Evolutionary conservation across 2,113 vertebrate species (phyloP).

Genomic region (Salvator merianae): DNA sequence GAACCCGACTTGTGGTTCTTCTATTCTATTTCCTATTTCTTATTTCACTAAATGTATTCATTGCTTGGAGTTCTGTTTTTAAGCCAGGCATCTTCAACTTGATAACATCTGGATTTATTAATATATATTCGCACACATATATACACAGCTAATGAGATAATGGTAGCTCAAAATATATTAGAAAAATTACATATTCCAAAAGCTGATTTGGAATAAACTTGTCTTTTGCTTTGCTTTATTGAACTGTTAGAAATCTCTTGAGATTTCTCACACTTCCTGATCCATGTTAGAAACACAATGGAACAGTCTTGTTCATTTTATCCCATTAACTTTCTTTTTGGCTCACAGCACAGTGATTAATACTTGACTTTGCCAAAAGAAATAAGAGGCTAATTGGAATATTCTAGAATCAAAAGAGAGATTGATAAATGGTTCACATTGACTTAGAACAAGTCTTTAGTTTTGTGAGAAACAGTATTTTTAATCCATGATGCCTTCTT

Average conservation of each 20-base stretch:
- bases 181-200: neutral
- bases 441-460: neutral
- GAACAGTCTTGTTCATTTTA: neutral
- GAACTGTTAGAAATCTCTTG: conserved; percentile 28
- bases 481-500: neutral
- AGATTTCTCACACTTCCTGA: conserved; percentile 5
- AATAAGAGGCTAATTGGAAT: neutral
- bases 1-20: too few species aligned
- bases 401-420: neutral
- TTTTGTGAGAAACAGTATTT: neutral
- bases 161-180: too few species aligned
- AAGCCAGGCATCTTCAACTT: too few species aligned
- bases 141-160: too few species aligned
- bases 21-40: too few species aligned
- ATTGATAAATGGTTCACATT: neutral
- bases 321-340: conserved; percentile 25
- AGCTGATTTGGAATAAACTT: conserved; percentile 26
- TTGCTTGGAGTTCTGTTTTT: too few species aligned
- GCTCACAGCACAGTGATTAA: conserved; percentile 29
- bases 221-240: conserved; percentile 24
- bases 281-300: conserved; percentile 8
- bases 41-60: too few species aligned
- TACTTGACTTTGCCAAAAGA: neutral
- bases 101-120: too few species aligned
- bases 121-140: too few species aligned